Evolutionary conservation across 2,113 vertebrate genomes (phyloP), one percentile per base, ranked within the genome.

Genomic region (Reinhardtius hippoglossoides): DNA sequence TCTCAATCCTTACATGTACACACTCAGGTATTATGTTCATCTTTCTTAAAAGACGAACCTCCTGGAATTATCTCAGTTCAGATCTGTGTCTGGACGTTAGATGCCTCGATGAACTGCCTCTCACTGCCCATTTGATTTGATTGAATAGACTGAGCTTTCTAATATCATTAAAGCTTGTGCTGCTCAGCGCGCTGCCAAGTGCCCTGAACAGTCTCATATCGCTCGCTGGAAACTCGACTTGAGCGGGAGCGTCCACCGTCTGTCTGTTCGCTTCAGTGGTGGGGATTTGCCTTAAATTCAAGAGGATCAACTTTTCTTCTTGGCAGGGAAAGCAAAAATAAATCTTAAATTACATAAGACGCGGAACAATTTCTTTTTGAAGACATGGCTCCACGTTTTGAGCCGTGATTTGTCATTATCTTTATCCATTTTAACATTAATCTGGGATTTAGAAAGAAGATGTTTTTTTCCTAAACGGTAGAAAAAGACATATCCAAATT

Each of bases 41-140:
- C 67, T 72, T 77, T 80, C 75, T 59, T 48, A 65, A 72, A 74
- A 67, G 77, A 85, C 57, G 20, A 84, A 84, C 91, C 64, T 52
- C 23, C 46, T 20, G 44, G 64, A 81, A 81, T 84, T 40, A 78
- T 60, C 63, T 75, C 48, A 71, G 8, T 60, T 83, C 63, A 57
- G 63, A 77, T 84, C 78, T 60, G n/a, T 50, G 66, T 67, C n/a
- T 0, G 13, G 74, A 65, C 73, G 86, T 86, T 52, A 83, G 54
- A 24, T 21, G 63, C 58, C 15, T 9, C n/a, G 70, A 74, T 86
- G 5, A 76, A 80, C 52, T 74, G 40, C 27, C 16, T 84, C 84
- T 80, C 50, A 82, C 74, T 78, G 60, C 35, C 61, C 74, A 73
- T 89, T 82, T 62, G 60, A 67, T 72, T 80, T 79, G 74, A 79